Evolutionary conservation across 2,797 vertebrate species (phyloP), one percentile per base, ranked within the genome.

Genomic region (Eidolon dupreanum): DNA sequence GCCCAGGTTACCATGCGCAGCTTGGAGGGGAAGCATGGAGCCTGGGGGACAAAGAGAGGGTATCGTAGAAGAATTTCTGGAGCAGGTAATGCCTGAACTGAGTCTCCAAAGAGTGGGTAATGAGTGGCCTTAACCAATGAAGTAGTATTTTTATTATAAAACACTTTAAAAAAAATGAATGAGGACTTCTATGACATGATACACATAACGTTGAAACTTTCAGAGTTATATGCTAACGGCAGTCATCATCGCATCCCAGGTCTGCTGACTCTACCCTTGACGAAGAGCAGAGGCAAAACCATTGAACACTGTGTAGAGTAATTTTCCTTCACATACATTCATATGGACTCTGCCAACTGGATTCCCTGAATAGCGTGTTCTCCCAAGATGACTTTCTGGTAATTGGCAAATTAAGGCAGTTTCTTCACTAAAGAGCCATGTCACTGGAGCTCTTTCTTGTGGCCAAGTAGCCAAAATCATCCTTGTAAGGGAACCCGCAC

Each of bases 301-400:
- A 31, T 19, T 20, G 65, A 75, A 71, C 22, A 59, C 51, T 36
- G 26, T 5, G 12, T 2, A 36, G 0, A 71, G 36, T 20, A 87
- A 75, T 73, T 73, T 43, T 53, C 59, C 68, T 79, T 57, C 61
- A 59, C 33, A 86, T 24, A 46, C 10, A 4, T 75, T 82, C 51
- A 3, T 55, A 49, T 15, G 36, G 16, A 78, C 61, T 63, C 38
- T 79, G 79, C 66, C 26, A 57, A 43, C 11, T 16, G 73, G 57
- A 70, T 85, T 90, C 28, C 33, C 28, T n/a, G 41, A 81, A 33
- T 22, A 78, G 41, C 26, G 6, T 5, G 1, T 22, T 90, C 59
- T 94, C 31, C 49, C 15, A 26, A 68, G n/a, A 71, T 41, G 73
- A 73, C 68, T 71, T 92, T 75, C 81, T 41, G 73, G 31, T 88